Evolutionary conservation across 2,888 invertebrate genomes (phyloP), one percentile per base, ranked within the genome.

Genomic region (Agrochola litura): DNA sequence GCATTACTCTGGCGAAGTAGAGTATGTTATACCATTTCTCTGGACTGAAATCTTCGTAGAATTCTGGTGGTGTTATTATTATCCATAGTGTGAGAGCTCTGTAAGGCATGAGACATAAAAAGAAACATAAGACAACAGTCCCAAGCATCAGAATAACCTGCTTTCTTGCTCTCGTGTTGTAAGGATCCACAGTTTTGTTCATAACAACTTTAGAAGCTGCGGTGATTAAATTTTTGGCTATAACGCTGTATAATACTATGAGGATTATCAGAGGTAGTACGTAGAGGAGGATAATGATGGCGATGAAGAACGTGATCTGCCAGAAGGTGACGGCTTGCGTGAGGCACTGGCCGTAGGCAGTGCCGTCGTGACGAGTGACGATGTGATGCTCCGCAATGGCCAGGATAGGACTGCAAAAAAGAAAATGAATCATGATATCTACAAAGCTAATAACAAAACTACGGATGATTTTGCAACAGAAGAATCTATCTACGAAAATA

Each of bases 91-190:
- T 98, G 75, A 99, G 97, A 9, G 98, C 97, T 83, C 98, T 97
- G 92, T 99, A 98, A 0, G 99, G 99, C 94, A 99, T 97, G 67
- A 99, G 96, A 91, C 99, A 99, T 54, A 99, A 93, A 94, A 99
- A 99, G 93, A 99, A 99, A 89, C 98, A 98, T 73, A 99, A 93
- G 6, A 99, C 98, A 30, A 99, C 99, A 1, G 98, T 98, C 65
- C 98, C 98, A 78, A 99, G 96, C 99, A 99, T 99, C 76, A 98
- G 93, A 60, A 99, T 98, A 37, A 99, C 98, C 96, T 99, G 98
- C 89, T 97, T 97, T 86, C 98, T 97, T 0, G 98, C 98, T 90
- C 98, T 97, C 10, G 97, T 96, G 81, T 98, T 98, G 91, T 98
- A 97, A 67, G 97, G 98, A 82, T 98, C 97, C 76, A 98, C 97